These are phyloP conservation scores for Poliocrania exsul DNA, from an alignment of 2,797 vertebrate species.

Conservation along the genomic window DNA sequence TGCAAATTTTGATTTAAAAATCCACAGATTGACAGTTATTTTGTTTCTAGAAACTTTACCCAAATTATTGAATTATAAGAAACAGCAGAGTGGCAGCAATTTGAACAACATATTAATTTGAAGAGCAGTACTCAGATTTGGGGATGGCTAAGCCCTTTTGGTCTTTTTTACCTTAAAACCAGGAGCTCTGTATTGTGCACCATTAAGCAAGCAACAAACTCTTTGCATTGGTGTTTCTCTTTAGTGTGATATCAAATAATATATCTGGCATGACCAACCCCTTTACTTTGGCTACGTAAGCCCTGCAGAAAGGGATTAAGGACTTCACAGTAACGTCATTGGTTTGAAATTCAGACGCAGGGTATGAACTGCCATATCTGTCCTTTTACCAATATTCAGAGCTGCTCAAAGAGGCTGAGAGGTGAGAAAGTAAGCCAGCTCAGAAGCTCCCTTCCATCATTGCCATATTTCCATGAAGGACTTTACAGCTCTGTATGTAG, in stretches of 20 bases:
- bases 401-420: neutral
- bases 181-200: neutral
- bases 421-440: neutral
- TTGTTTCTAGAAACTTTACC: neutral
- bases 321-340: neutral
- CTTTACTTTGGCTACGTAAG: neutral
- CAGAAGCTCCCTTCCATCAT: neutral
- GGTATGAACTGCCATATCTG: neutral
- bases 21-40: neutral
- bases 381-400: neutral
- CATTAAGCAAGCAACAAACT: neutral
- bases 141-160: neutral
- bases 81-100: neutral
- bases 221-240: neutral
- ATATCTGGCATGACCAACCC: neutral
- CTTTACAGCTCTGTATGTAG: rapidly evolving
- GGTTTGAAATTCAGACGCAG: neutral
- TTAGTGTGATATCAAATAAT: neutral
- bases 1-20: neutral
- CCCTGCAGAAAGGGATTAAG: neutral
- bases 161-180: neutral
- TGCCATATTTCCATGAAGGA: neutral
- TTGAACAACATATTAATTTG: neutral
- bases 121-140: neutral
- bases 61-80: neutral